Percentiles rank a stretch among this genome's conserved stretches.
Conservation (phyloP, 2,113 vertebrate genomes). For the Phoenicopterus ruber region DNA sequence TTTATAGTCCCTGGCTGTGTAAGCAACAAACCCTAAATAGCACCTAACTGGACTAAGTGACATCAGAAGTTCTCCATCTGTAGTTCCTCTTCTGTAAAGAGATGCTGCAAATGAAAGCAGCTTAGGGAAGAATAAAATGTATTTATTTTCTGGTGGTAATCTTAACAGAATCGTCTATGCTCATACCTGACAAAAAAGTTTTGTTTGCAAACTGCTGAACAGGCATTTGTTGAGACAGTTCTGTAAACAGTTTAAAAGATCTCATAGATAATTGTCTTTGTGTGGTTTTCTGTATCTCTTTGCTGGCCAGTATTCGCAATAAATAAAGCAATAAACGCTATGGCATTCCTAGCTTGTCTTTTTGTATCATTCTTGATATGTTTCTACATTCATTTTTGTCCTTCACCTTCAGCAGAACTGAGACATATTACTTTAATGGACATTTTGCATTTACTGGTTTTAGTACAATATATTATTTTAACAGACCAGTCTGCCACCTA, state of each 20-base stretch:
- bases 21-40: background rate
- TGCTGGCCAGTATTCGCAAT: background rate
- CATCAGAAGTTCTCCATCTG: background rate
- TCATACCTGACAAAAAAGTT: background rate
- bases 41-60: background rate
- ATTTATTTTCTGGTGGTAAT: background rate
- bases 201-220: background rate
- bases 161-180: background rate
- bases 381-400: background rate
- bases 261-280: background rate
- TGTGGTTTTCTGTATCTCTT: background rate
- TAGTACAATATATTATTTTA: background rate
- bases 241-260: background rate
- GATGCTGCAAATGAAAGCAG: background rate
- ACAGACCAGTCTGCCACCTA: background rate
- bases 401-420: background rate
- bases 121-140: background rate
- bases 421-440: background rate
- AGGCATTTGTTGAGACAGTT: background rate
- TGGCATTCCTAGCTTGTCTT: background rate
- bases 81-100: background rate
- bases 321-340: background rate
- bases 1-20: background rate
- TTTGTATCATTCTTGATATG: background rate
- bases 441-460: background rate